Evolutionary conservation across 2,888 invertebrate species (phyloP).

Genomic region (Tenthredo scrophulariae): DNA sequence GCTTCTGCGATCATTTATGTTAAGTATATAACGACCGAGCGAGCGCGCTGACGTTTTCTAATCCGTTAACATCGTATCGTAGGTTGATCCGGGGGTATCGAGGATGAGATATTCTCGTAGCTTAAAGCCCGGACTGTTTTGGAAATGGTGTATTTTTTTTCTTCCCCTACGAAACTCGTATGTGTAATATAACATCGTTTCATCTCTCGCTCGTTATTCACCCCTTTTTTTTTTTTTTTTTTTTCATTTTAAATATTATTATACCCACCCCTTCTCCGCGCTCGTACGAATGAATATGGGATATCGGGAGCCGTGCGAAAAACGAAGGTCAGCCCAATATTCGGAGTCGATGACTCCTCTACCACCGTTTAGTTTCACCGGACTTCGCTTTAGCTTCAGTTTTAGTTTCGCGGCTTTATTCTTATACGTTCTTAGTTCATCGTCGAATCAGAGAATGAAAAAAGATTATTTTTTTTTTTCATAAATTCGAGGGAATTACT

Average conservation of each 20-base stretch:
- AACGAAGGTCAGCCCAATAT: conserved; percentile 44
- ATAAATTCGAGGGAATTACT: too few species aligned
- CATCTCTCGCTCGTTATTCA: background rate
- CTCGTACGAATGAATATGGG: too few species aligned
- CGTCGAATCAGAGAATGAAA: too few species aligned
- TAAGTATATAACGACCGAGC: too few species aligned
- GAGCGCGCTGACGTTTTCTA: background rate
- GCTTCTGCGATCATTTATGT: too few species aligned
- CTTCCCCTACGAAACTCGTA: too few species aligned
- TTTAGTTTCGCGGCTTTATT: background rate
- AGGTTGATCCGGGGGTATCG: background rate
- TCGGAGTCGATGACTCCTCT: conserved; percentile 47
- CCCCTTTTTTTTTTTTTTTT: too few species aligned
- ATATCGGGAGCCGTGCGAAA: background rate
- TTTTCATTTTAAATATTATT: too few species aligned
- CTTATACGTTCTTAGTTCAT: too few species aligned
- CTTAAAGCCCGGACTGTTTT: background rate
- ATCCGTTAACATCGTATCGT: conserved; percentile 1
- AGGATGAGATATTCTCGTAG: background rate
- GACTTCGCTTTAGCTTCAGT: background rate
- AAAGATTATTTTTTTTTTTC: too few species aligned
- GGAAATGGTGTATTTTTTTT: background rate
- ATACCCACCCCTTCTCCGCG: too few species aligned
- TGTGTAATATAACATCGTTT: too few species aligned
- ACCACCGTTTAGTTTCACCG: background rate